Percentiles rank a stretch among this genome's conserved stretches.
Conservation (phyloP, 2,888 invertebrate species). For the Drosophila parthenogenetica region DNA sequence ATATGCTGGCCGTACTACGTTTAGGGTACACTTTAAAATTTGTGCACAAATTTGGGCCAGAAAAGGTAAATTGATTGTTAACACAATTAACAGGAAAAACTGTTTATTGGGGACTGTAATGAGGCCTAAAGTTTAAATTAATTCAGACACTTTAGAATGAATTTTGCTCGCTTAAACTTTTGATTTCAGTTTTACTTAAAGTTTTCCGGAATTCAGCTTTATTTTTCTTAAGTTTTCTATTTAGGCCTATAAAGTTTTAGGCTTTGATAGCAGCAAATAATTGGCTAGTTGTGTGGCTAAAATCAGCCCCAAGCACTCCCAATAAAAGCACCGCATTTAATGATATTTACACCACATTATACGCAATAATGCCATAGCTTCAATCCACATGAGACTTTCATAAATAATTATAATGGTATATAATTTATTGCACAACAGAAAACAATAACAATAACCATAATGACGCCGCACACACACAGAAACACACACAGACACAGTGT, state of each 20-base stretch:
- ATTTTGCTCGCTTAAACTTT: neutral
- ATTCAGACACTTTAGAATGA: too few relatives aligned
- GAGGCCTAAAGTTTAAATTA: too few relatives aligned
- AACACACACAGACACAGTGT: constrained; percentile 18
- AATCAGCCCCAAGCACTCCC: constrained; percentile 19
- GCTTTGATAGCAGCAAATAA: constrained; percentile 3
- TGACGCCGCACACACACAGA: constrained; percentile 35
- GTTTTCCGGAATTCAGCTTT: neutral
- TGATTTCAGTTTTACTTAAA: neutral
- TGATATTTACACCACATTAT: constrained; percentile 38
- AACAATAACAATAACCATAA: constrained; percentile 64
- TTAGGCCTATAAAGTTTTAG: neutral
- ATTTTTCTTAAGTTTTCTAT: neutral
- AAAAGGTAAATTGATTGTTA: neutral
- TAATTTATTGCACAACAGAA: constrained; percentile 66
- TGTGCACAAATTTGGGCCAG: neutral
- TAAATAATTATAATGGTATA: constrained; percentile 71
- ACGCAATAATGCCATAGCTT: constrained; percentile 32
- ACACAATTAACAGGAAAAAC: constrained; percentile 1
- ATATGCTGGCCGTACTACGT: constrained; percentile 1
- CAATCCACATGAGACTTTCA: constrained; percentile 47
- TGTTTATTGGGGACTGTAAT: too few relatives aligned
- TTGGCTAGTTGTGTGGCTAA: neutral
- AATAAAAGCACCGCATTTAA: constrained; percentile 38
- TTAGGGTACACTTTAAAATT: constrained; percentile 2